These are phyloP conservation scores for Callipepla californica DNA, from an alignment of 2,113 vertebrate genomes.

Conservation along the genomic window DNA sequence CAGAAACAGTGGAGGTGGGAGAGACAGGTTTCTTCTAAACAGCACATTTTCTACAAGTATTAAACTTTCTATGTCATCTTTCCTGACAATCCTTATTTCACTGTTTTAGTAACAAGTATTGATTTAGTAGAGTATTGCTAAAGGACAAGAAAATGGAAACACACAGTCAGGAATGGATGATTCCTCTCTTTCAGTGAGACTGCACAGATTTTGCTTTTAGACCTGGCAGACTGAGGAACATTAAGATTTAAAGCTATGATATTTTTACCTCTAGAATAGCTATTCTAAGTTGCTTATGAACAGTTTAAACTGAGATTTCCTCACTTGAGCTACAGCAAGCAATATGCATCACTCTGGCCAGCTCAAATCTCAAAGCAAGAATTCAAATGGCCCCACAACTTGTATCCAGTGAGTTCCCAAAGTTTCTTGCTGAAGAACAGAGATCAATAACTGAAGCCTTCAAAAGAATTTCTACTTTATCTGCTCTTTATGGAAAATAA, in stretches of 20 bases:
- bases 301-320: constrained; percentile 29
- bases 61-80: background rate
- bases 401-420: background rate
- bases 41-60: background rate
- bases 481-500: background rate
- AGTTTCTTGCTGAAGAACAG: background rate
- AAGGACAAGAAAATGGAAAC: background rate
- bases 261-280: constrained; percentile 9
- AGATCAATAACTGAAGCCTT: background rate
- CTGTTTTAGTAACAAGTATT: background rate
- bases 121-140: background rate
- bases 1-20: background rate
- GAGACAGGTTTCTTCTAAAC: background rate
- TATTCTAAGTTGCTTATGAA: constrained; percentile 29
- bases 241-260: background rate
- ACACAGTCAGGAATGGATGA: background rate
- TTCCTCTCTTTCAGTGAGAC: background rate
- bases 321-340: background rate
- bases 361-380: background rate
- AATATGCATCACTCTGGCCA: background rate
- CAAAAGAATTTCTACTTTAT: background rate
- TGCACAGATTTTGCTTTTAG: background rate
- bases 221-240: background rate
- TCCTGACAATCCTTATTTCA: background rate
- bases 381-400: background rate